Conservation (phyloP, 1,140 invertebrate species). For the Alviniconcha marisindica region DNA sequence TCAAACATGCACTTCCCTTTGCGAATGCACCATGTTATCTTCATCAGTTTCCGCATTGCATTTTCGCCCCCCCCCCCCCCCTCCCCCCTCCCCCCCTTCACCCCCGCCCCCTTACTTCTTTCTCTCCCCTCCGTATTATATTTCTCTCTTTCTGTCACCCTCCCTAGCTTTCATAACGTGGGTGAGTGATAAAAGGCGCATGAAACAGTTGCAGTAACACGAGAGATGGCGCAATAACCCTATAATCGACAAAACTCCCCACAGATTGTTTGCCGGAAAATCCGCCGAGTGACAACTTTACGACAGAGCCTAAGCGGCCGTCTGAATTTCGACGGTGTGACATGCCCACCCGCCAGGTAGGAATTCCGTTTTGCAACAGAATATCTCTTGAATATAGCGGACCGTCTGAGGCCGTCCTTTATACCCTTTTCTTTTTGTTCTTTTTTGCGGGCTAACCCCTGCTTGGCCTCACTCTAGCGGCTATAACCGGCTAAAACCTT, state of each 20-base stretch:
- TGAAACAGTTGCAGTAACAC: constrained; percentile 13
- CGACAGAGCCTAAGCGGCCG: not conserved
- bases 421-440: no score
- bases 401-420: no score
- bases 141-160: not conserved
- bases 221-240: not conserved
- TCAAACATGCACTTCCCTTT: no score
- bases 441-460: no score
- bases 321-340: not conserved
- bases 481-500: not conserved
- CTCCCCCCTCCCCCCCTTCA: not conserved
- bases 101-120: no score
- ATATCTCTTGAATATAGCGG: no score
- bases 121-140: not conserved
- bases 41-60: not conserved
- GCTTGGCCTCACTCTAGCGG: no score
- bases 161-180: not conserved
- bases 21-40: no score
- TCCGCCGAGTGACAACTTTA: constrained; percentile 1
- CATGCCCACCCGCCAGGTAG: not conserved
- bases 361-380: no score
- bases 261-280: not conserved
- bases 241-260: constrained; percentile 17
- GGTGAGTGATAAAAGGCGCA: not conserved
- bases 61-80: not conserved